These are phyloP conservation scores for Rotaria macrura DNA, from an alignment of 2,888 invertebrate genomes.

Conservation along the genomic window DNA sequence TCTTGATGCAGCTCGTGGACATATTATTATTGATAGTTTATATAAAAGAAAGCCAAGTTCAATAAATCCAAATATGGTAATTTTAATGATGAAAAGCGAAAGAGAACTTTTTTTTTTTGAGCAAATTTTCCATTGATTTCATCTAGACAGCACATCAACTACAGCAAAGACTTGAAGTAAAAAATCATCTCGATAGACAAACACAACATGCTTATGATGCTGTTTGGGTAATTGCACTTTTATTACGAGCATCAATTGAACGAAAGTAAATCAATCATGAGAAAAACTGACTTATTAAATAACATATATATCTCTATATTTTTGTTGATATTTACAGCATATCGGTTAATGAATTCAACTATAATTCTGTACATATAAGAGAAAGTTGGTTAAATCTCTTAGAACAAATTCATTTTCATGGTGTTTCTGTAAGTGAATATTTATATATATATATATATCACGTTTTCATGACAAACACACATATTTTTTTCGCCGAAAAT, in stretches of 20 bases:
- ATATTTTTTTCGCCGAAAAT: too few species aligned
- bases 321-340: not conserved
- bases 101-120: too few species aligned
- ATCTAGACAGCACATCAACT: not conserved
- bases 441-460: not conserved
- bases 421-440: not conserved
- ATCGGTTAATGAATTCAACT: not conserved
- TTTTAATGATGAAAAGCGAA: too few species aligned
- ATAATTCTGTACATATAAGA: not conserved
- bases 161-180: not conserved
- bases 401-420: not conserved
- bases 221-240: not conserved
- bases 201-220: not conserved
- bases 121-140: too few species aligned
- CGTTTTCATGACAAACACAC: too few species aligned
- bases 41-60: not conserved
- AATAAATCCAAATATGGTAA: not conserved
- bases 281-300: not conserved
- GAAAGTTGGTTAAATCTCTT: not conserved
- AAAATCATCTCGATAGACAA: not conserved
- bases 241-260: not conserved
- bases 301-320: too few species aligned
- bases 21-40: not conserved
- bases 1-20: not conserved
- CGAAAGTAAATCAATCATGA: not conserved